Base-by-base conservation (phyloP, 2,797 vertebrate species). In the Intellagama lesueurii region DNA sequence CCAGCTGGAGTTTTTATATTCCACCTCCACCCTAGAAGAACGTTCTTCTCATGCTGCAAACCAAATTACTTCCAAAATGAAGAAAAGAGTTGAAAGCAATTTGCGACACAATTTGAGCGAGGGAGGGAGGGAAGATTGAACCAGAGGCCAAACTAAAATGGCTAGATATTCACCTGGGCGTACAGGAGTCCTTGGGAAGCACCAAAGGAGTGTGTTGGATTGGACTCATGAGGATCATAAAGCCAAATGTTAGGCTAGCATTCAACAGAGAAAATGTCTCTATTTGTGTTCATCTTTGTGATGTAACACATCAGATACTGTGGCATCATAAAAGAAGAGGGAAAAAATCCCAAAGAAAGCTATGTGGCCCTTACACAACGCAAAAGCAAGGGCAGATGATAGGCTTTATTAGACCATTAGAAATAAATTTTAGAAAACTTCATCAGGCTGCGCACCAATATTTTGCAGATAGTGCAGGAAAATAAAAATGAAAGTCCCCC, bases 41-140 rank as follows among this genome's bases (percentile, higher is more conserved):
- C 17, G 60, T 35, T 81, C 16, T 72, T 32, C 5, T 12, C 44
- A 32, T 49, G 22, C n/a, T 68, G 6, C 64, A 28, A n/a, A 49
- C 1, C n/a, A 35, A 14, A 14, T 70, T 69, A 35, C 30, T 52
- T 83, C 40, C 64, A 56, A 77, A 75, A 78, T 3, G 1, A 66
- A 91, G 85, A 90, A 5, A 14, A 64, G 60, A 19, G 16, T 80
- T 17, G 30, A 56, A 80, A n/a, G 77, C 87, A 69, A 89, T 89
- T 92, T 88, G 86, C 44, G 83, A 35, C 87, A 77, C 88, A 92
- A 91, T 52, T 87, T 77, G 75, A 91, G 87, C 88, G 75, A 92
- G 92, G 89, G 77, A 89, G 86, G 89, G 75, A 92, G 92, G 89
- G 75, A 90, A 40, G 84, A 83, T 56, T 87, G 81, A 24, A 83